Base-by-base conservation (phyloP, 2,113 vertebrate genomes). In the Protomyctophum bolini region DNA sequence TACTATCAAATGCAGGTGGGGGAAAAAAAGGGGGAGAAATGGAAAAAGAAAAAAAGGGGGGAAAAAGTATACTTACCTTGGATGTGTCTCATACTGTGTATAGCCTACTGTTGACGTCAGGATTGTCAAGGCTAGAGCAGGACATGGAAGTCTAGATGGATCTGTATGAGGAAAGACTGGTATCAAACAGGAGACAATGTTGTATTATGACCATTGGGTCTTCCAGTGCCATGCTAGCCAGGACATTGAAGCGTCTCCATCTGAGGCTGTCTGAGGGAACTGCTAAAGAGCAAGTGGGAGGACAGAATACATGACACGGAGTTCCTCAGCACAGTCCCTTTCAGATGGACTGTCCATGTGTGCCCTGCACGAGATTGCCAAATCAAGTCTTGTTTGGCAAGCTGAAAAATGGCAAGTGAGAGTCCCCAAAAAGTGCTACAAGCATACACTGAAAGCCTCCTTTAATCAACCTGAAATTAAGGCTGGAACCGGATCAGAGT, bases 281-380 rank as follows among this genome's bases (percentile, higher is more conserved):
- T 2, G 8, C 7, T 51, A 51, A 8, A 8, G 10, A 11, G 7
- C 49, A 10, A 51, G 8, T 11, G 49, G 8, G 5, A 51, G 49
- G 10, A 51, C 49, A 51, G 7, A 51, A 51, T 51, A 51, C 49
- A 8, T 51, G 49, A 51, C 49, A 51, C 49, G 1, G 48, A 49
- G 10, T 6, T 49, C 48, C 48, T 51, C 49, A 51, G 55, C 55
- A 56, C 2, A 56, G 55, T 9, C 55, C 10, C 9, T 8, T 11
- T 61, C 59, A 61, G 10, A 61, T 41, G 59, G 59, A 61, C 59
- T 61, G 59, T 33, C 59, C 59, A 61, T 46, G 33, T 15, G 59
- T 61, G 59, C 59, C 59, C 58, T 61, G 58, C 59, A 61, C 29
- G 10, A 61, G 10, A 61, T 33, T 41, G 41, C 59, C 59, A 61